Percentiles rank a stretch among this genome's conserved stretches.
phyloP scores from a whole-genome alignment of 2,797 vertebrate genomes.

The Xerus rutilus region DNA sequence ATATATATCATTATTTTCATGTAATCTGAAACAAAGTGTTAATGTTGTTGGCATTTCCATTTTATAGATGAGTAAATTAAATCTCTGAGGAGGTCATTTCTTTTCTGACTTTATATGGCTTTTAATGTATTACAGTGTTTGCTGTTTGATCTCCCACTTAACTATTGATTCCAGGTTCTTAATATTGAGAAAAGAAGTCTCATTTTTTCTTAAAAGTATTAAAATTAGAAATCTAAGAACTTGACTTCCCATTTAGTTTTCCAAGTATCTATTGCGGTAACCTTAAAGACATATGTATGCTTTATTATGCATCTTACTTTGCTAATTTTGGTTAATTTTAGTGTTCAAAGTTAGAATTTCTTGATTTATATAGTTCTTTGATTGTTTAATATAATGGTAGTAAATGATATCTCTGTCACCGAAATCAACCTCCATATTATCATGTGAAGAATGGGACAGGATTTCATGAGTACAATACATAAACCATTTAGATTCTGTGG shows the following conservation, averaged over 20 bases:
- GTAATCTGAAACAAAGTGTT: conserved; percentile 74
- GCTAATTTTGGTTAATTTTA: conserved; percentile 10
- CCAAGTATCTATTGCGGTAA: not conserved
- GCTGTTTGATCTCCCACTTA: not conserved
- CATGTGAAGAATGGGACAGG: not conserved
- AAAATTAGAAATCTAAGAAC: not conserved
- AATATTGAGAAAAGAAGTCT: not conserved
- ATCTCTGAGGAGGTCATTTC: conserved; percentile 66
- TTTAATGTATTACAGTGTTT: conserved; percentile 56
- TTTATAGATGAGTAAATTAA: conserved; percentile 79
- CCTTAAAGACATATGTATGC: not conserved
- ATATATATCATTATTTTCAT: conserved; percentile 53
- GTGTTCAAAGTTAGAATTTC: not conserved
- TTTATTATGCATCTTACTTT: not conserved
- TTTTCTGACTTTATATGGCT: conserved; percentile 68
- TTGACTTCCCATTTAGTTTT: conserved; percentile 16
- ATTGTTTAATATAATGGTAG: not conserved
- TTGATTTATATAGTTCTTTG: not conserved
- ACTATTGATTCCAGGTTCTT: conserved; percentile 46
- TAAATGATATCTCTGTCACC: conserved; percentile 10
- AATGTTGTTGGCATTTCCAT: conserved; percentile 79
- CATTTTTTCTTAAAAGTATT: not conserved
- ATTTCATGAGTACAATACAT: not conserved
- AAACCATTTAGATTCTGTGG: not conserved
- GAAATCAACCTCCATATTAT: not conserved